Evolutionary conservation across 2,797 vertebrate species (phyloP), one percentile per base, ranked within the genome.

Genomic region (Acomys russatus): DNA sequence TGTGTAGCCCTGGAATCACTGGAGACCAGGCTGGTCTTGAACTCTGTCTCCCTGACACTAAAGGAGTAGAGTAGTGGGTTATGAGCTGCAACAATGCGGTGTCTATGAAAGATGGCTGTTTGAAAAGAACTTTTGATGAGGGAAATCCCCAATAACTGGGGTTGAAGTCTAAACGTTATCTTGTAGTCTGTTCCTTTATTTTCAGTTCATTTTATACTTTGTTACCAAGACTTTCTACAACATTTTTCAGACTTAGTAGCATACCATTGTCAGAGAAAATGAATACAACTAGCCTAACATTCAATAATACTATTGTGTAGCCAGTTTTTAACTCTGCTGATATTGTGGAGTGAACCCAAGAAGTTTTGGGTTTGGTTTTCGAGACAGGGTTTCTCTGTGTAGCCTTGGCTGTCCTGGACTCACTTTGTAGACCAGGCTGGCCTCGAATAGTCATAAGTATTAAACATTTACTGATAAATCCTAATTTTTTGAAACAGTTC

Each of bases 221-320:
- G 56, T 77, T 91, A 91, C 86, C 73, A 95, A 91, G 88, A 76
- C 71, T 95, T 95, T 92, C 78, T 54, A 77, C 30, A 80, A 38
- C 33, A 30, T 44, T 63, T 83, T 83, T 63, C 54, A 91, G 66
- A 63, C 33, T 78, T 73, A 93, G 68, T 28, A 92, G 49, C 49
- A 88, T 84, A 49, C 82, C 54, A 88, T 2, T 94, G 56, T 76
- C 44, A 97, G 71, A 93, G 63, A 91, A 88, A 59, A 51, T 68
- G 14, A 84, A 87, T 88, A 90, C 74, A 86, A 73, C 18, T 87
- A 35, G 33, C 64, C 28, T 73, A 56, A 59, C 68, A 77, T 68
- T 83, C 63, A 92, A 30, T 63, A 35, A 10, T 71, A 89, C 35
- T n/a, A 92, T 77, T 95, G 92, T 88, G 71, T 94, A 91, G 83